phyloP scores from a whole-genome alignment of 2,797 vertebrate genomes.

The Pseudomugil gertrudae region DNA sequence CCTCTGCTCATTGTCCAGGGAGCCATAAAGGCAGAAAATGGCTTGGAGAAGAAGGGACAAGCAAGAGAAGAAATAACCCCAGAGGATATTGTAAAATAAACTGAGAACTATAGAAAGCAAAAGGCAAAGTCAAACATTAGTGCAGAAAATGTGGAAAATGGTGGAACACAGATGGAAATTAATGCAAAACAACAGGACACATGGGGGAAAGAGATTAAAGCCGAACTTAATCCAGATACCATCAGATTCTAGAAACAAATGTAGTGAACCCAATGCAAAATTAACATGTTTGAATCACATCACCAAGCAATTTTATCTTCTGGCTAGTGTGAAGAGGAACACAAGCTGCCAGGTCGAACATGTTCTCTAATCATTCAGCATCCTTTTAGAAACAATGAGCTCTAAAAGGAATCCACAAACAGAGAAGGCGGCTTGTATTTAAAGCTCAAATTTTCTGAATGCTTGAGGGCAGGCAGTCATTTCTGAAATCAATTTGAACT shows the following conservation, averaged over 20 bases:
- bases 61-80: conserved; percentile 17
- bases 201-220: conserved; percentile 20
- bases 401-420: conserved; percentile 10
- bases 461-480: conserved; percentile 49
- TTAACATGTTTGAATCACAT: conserved; percentile 7
- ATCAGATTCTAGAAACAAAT: conserved; percentile 16
- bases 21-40: conserved; percentile 34
- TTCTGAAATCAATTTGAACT: conserved; percentile 65
- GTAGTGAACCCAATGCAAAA: conserved; percentile 27
- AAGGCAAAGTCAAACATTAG: not conserved
- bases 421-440: conserved; percentile 29
- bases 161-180: conserved; percentile 5
- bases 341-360: not conserved
- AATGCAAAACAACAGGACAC: not conserved
- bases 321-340: not conserved
- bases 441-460: conserved; percentile 40
- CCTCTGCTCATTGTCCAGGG: conserved; percentile 16
- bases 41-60: conserved; percentile 10
- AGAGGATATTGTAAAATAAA: conserved; percentile 37
- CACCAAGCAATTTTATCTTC: conserved; percentile 11
- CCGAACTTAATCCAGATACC: conserved; percentile 1
- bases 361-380: conserved; percentile 21
- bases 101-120: not conserved
- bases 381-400: conserved; percentile 36
- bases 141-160: conserved; percentile 20